Evolutionary conservation across 23 tunicate genomes (phyloP), one percentile per base, ranked within the genome.

Genomic region (Oikopleura albicans): DNA sequence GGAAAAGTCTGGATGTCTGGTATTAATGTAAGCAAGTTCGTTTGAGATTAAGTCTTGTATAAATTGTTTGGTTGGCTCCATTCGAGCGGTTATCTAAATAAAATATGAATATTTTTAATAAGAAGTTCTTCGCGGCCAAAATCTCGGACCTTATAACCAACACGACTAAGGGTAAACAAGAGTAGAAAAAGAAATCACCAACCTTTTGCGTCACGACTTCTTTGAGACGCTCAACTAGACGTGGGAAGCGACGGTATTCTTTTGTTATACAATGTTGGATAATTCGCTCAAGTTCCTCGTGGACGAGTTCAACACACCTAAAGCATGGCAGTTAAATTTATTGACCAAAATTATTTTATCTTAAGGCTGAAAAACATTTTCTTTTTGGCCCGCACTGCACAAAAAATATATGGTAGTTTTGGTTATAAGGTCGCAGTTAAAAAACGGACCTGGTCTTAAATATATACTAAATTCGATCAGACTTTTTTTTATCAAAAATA

Each of bases 11-110:
- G 97, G 97, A 66, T 92, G 97, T 56, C 88, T 92, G 33, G 97
- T 92, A 86, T 92, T 92, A 79, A 92, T 92, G 84, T 92, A 92
- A 0, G 97, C 87, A 36, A 92, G 89, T 76, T 92, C 97, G 83
- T 89, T 92, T 36, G 89, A 88, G 0, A 92, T 92, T 35, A 92
- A 57, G 83, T 92, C 85, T 39, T 71, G 31, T 2, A 71, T 71
- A 29, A 71, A 71, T 31, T 71, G 79, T 29, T 71, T 71, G 79
- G 79, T 71, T 71, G 79, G 79, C 37, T 37, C 79, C 79, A 71
- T 71, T 71, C 79, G 79, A 4, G 27, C 79, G 28, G 79, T 29
- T 27, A 71, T 71, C 79, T 71, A 29, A 71, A 71, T 71, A 12
- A n/a, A n/a, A n/a, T n/a, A n/a, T n/a, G n/a, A n/a, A n/a, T n/a